Percentiles rank a stretch among this genome's conserved stretches.
phyloP scores from a whole-genome alignment of 2,888 invertebrate species.

The Antitype chi region DNA sequence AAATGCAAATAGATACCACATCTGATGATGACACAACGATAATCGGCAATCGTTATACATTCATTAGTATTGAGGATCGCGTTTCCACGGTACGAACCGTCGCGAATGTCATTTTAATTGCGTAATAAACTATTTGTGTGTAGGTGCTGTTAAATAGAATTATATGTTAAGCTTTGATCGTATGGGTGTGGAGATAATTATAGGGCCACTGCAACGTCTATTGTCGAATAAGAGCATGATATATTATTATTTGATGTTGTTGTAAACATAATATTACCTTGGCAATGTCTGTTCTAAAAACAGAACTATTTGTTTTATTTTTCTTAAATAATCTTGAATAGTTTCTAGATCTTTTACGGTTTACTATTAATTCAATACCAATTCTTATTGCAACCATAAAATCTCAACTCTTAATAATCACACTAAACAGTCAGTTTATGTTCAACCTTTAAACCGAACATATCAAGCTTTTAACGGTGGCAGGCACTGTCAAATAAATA shows the following conservation, averaged over 20 bases:
- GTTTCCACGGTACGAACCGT: constrained; percentile 52
- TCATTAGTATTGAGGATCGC: constrained; percentile 71
- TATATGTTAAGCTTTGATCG: constrained; percentile 41
- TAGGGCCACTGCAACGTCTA: background rate
- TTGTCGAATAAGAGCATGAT: background rate
- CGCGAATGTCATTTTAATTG: constrained; percentile 56
- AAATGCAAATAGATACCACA: constrained; percentile 81
- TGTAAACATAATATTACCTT: background rate
- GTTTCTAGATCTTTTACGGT: background rate
- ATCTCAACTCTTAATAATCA: background rate
- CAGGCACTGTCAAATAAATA: constrained; percentile 54
- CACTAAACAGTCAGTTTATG: constrained; percentile 45
- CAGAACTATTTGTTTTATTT: background rate
- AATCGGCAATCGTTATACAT: constrained; percentile 76
- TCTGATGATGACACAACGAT: constrained; percentile 78
- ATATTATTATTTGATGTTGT: constrained; percentile 1
- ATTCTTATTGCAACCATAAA: background rate
- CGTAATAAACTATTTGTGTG: constrained; percentile 54
- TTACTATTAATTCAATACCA: background rate
- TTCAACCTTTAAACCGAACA: constrained; percentile 49
- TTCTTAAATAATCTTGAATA: background rate
- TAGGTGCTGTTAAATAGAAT: constrained; percentile 49
- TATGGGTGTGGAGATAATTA: constrained; percentile 20
- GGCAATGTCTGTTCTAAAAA: background rate
- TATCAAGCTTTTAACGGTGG: constrained; percentile 59